Percentiles rank a stretch among this genome's conserved stretches.
Evolutionary conservation across 2,888 invertebrate genomes (phyloP).

Genomic region (Chrysina gloriosa): DNA sequence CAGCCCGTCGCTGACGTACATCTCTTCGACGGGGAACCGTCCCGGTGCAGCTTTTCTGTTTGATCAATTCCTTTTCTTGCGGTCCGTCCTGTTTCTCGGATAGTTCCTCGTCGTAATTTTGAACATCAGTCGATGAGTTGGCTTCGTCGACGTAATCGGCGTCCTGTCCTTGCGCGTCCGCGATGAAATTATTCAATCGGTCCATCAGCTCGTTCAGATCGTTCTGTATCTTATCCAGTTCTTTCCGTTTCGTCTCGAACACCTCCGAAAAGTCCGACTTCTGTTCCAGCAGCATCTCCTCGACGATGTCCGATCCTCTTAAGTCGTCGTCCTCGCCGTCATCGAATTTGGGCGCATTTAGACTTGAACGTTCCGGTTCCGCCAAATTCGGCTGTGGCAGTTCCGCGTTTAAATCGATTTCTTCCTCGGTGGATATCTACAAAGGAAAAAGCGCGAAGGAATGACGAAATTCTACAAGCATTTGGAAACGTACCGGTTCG

Average conservation of each 20-base stretch:
- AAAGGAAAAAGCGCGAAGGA: neutral
- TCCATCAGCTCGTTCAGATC: conserved; percentile 47
- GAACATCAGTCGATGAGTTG: neutral
- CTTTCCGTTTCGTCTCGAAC: conserved; percentile 37
- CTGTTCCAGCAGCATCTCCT: conserved; percentile 10
- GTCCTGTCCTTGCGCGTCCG: conserved; percentile 34
- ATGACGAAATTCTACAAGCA: neutral
- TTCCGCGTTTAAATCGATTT: neutral
- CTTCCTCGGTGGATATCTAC: conserved; percentile 2
- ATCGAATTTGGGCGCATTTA: neutral
- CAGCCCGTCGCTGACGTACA: conserved; percentile 40
- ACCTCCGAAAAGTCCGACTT: conserved; percentile 21
- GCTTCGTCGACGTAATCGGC: neutral
- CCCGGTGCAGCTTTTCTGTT: conserved; percentile 30
- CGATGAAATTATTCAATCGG: conserved; percentile 45
- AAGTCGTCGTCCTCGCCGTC: conserved; percentile 2
- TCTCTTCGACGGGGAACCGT: conserved; percentile 35
- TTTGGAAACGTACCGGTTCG: neutral
- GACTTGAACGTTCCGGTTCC: conserved; percentile 20
- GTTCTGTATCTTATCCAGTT: conserved; percentile 46
- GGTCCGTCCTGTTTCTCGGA: conserved; percentile 49
- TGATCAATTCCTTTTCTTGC: conserved; percentile 45
- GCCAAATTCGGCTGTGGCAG: neutral
- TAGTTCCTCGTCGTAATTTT: conserved; percentile 21
- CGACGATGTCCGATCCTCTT: conserved; percentile 13